Percentiles rank a stretch among this genome's conserved stretches.
These are phyloP conservation scores for Campoplex capitator DNA, from an alignment of 2,888 invertebrate genomes.

Conservation along the genomic window DNA sequence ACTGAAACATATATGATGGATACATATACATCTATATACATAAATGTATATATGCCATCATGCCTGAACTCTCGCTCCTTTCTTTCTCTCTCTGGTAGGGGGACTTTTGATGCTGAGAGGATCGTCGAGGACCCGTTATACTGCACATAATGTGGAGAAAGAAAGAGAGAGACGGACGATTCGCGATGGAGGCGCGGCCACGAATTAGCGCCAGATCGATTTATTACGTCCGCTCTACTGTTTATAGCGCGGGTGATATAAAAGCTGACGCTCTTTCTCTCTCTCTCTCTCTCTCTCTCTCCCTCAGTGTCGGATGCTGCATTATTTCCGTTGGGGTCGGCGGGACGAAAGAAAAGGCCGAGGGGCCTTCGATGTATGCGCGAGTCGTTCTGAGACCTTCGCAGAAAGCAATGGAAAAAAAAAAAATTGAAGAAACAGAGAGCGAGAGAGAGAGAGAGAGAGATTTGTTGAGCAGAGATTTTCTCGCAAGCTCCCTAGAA, in stretches of 20 bases:
- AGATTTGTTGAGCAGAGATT: constrained; percentile 38
- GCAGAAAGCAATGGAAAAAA: constrained; percentile 20
- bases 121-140: constrained; percentile 64
- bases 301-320: constrained; percentile 36
- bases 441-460: constrained; percentile 11
- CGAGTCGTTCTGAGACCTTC: constrained; percentile 25
- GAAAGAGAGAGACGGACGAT: constrained; percentile 24
- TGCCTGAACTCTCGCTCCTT: constrained; percentile 35
- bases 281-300: constrained; percentile 3
- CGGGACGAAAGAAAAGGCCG: constrained; percentile 25
- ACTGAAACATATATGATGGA: constrained; percentile 20
- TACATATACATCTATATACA: constrained; percentile 10
- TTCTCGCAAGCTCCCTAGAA: constrained; percentile 29
- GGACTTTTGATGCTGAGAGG: constrained; percentile 40
- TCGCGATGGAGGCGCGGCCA: constrained; percentile 67
- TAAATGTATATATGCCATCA: background rate
- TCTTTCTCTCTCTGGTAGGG: background rate
- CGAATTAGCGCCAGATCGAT: constrained; percentile 76
- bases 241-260: constrained; percentile 74
- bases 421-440: background rate
- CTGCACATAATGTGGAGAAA: constrained; percentile 19
- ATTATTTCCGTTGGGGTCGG: constrained; percentile 41
- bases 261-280: constrained; percentile 56
- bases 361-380: constrained; percentile 10
- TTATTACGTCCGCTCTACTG: constrained; percentile 73